phyloP scores from a whole-genome alignment of 2,113 vertebrate species.

The Cacatua alba region DNA sequence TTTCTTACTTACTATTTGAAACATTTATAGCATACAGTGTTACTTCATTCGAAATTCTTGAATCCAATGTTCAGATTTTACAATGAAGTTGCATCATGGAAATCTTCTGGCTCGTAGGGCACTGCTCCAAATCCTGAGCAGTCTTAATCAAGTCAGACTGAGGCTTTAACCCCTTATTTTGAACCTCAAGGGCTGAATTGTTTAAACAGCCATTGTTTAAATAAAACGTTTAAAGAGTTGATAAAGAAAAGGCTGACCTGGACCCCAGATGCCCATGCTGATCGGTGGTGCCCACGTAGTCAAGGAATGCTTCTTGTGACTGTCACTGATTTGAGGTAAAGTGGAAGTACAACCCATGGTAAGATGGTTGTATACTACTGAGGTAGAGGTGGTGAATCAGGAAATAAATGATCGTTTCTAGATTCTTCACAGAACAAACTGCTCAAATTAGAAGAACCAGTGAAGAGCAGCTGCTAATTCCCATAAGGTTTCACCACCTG shows the following conservation, averaged over 20 bases:
- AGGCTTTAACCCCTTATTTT: not conserved
- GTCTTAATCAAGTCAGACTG: not conserved
- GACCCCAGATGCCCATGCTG: not conserved
- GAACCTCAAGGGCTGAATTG: not conserved
- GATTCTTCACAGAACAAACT: not conserved
- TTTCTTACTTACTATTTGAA: not conserved
- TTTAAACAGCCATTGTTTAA: not conserved
- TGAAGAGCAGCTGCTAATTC: not conserved
- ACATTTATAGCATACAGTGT: not conserved
- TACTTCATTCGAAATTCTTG: not conserved
- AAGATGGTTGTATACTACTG: not conserved
- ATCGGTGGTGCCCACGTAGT: not conserved
- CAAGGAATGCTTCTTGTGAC: not conserved
- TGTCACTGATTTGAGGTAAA: not conserved
- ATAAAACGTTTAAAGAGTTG: not conserved
- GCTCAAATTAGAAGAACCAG: not conserved
- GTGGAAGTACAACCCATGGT: not conserved
- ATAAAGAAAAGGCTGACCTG: not conserved
- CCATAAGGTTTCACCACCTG: not conserved
- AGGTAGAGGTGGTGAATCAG: not conserved
- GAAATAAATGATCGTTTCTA: not conserved
- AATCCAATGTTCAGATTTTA: not conserved
- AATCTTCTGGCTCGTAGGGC: not conserved
- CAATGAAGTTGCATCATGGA: not conserved
- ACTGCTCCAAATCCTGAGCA: not conserved